A percentile compares a stretch with the other conserved stretches of the same genome.
Evolutionary conservation across 1,140 invertebrate genomes (phyloP).

Genomic region (Gonioctena quinquepunctata): DNA sequence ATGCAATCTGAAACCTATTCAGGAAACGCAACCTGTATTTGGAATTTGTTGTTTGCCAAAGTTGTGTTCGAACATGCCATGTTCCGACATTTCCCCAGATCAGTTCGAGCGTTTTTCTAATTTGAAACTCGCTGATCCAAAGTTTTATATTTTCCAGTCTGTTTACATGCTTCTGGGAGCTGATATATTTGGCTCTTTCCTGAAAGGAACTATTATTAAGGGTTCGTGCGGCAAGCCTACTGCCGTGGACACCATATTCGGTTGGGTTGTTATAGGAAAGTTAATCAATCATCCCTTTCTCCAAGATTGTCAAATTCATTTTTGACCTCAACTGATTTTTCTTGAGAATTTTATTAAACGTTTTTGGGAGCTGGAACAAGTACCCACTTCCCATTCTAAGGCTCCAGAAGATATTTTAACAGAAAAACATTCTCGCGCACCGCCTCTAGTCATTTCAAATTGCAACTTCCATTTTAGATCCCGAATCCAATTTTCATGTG

Average conservation of each 20-base stretch:
- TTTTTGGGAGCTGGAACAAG: no score
- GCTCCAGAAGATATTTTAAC: no score
- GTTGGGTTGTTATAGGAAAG: background rate
- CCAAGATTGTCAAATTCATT: no score
- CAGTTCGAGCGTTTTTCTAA: background rate
- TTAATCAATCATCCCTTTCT: no score
- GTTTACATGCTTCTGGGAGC: conserved; percentile 12
- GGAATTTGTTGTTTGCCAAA: background rate
- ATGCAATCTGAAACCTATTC: background rate
- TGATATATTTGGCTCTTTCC: background rate
- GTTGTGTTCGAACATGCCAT: background rate
- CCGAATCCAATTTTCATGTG: no score
- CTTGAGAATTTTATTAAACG: no score
- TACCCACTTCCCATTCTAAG: no score
- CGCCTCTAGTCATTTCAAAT: no score
- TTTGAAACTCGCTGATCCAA: background rate
- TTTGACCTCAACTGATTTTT: no score
- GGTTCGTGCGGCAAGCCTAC: no score
- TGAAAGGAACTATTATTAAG: background rate
- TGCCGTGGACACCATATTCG: background rate
- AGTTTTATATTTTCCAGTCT: background rate
- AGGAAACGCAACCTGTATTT: background rate
- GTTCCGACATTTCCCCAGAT: background rate
- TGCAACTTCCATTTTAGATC: no score
- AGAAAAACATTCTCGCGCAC: no score